These are phyloP conservation scores for Meda fulgida DNA, from an alignment of 2,797 vertebrate species.

Conservation along the genomic window DNA sequence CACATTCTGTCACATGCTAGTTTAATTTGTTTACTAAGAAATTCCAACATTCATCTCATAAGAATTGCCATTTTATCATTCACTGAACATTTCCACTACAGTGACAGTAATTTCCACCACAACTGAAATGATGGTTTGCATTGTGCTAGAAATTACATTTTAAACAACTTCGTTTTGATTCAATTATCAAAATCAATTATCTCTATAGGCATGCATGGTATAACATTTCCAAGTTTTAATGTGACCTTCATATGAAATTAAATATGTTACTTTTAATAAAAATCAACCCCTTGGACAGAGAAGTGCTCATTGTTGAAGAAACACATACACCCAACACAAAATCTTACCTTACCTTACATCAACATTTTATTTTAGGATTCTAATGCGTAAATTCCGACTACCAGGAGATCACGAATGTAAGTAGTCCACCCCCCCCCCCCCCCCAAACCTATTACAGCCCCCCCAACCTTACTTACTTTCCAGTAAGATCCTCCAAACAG, in stretches of 20 bases:
- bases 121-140: neutral
- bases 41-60: neutral
- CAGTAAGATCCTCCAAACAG: neutral
- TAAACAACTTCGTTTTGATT: neutral
- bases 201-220: neutral
- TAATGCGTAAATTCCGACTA: slow-evolving; percentile 80
- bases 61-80: neutral
- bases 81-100: neutral
- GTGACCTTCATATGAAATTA: neutral
- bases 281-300: neutral
- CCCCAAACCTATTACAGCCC: too few relatives aligned
- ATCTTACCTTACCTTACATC: slow-evolving; percentile 5
- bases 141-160: neutral
- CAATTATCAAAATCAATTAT: neutral
- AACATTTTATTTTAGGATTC: slow-evolving; percentile 68
- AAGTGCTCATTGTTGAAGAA: neutral
- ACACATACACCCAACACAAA: neutral
- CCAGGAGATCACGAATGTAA: slow-evolving; percentile 83
- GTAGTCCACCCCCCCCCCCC: slow-evolving; percentile 43
- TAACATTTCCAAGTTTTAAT: neutral
- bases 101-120: neutral
- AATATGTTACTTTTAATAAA: neutral
- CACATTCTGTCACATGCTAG: neutral
- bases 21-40: neutral
- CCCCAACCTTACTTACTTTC: too few relatives aligned